Evolutionary conservation across 1,140 invertebrate genomes (phyloP).

Genomic region (Macrocentrus cingulum): DNA sequence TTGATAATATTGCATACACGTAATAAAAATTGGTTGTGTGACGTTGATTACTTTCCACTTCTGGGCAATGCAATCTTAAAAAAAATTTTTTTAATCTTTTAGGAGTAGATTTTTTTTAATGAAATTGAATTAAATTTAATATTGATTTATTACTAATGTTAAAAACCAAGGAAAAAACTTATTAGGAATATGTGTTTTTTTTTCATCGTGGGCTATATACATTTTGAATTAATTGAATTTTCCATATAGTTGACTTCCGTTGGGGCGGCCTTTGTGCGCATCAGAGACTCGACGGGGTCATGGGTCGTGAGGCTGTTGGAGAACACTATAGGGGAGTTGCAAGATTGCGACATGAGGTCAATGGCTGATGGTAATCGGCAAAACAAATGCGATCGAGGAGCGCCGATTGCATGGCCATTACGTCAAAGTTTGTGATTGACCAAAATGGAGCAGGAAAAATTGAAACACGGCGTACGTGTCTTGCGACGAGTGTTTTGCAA

Average conservation of each 20-base stretch:
- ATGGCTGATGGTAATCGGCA: slow-evolving; percentile 15
- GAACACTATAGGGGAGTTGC: not conserved
- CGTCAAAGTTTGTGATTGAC: slow-evolving; percentile 11
- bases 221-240: too few species aligned
- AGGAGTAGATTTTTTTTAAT: too few species aligned
- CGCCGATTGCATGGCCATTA: not conserved
- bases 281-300: slow-evolving; percentile 9
- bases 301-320: slow-evolving; percentile 3
- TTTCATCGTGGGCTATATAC: too few species aligned
- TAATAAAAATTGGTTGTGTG: too few species aligned
- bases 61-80: too few species aligned
- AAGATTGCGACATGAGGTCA: slow-evolving; percentile 26
- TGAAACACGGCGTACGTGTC: slow-evolving; percentile 34
- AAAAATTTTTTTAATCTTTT: too few species aligned
- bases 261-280: slow-evolving; percentile 10
- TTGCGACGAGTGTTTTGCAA: slow-evolving; percentile 42
- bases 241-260: slow-evolving; percentile 9
- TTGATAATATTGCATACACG: too few species aligned
- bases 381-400: slow-evolving; percentile 9
- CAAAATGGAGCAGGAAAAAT: slow-evolving; percentile 1
- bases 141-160: too few species aligned
- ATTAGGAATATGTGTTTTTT: too few species aligned
- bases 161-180: too few species aligned
- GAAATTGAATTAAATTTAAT: too few species aligned
- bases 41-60: too few species aligned